Evolutionary conservation across 2,888 invertebrate genomes (phyloP), one percentile per base, ranked within the genome.

Genomic region (Cheilosia vernalis): DNA sequence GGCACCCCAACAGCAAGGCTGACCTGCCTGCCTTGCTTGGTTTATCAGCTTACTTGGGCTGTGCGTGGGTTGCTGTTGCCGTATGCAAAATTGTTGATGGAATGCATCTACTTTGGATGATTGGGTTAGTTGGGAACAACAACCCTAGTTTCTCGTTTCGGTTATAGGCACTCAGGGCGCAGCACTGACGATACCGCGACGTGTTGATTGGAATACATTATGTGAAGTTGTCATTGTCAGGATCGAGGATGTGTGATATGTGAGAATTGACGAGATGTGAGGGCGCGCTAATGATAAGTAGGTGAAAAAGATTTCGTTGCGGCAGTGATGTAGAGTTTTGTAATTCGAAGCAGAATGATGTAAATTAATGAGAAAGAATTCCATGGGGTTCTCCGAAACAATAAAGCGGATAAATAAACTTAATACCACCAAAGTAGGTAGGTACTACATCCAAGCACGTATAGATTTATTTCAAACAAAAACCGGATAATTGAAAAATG

Each of bases 51-150:
- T 42, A 40, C 51, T 55, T 74, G 66, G n/a, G 63, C 55, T 63
- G 44, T 79, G 83, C 67, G 78, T 83, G 83, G 73, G 67, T 37
- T 47, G 42, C 30, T 67, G 15, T 73, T 74, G 60, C 51, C 56
- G 67, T 67, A 73, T 72, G 78, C 72, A 61, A 72, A 83, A 73
- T 69, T 67, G 63, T 69, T 67, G 27, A 19, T 74, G 77, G 66
- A 77, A 77, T 82, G 44, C 44, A n/a, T n/a, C 19, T 53, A 40
- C 24, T 64, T 37, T 51, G 21, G 63, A 49, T 67, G 80, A 80
- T 80, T 67, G 67, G 55, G 67, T 53, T 74, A 49, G 74, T 63
- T 63, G 63, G 56, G 69, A 67, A 80, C 73, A 79, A 58, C 78
- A 79, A 73, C 51, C 64, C 76, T 69, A 47, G 61, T 33, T 51